Evolutionary conservation across 2,113 vertebrate species (phyloP).

Genomic region (Rhodinocichla rosea): DNA sequence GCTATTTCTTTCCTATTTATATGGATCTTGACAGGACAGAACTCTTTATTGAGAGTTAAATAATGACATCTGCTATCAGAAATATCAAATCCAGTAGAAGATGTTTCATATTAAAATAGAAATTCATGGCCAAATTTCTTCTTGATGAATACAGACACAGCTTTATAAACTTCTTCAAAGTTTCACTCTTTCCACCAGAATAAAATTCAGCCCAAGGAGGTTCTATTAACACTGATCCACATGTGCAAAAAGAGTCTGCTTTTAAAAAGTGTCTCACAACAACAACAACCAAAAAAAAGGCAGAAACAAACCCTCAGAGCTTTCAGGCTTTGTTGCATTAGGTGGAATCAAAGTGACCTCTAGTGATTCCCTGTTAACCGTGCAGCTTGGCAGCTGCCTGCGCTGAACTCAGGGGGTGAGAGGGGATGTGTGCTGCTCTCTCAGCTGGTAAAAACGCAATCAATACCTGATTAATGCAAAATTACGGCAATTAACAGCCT

Average conservation of each 20-base stretch:
- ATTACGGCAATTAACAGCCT: neutral
- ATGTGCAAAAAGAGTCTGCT: neutral
- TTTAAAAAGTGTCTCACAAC: neutral
- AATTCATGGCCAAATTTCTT: conserved; percentile 22
- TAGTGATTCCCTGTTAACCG: conserved; percentile 29
- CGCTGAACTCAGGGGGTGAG: neutral
- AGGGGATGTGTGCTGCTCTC: neutral
- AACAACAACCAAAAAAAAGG: neutral
- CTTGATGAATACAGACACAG: neutral
- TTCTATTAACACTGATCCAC: neutral
- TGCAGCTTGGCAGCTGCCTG: neutral
- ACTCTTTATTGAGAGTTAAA: conserved; percentile 21
- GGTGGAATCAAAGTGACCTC: conserved; percentile 68
- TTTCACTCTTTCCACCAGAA: neutral
- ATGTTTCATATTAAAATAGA: conserved; percentile 50
- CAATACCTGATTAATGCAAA: neutral
- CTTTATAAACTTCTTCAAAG: conserved; percentile 28
- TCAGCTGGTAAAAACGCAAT: neutral
- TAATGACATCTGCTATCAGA: conserved; percentile 43
- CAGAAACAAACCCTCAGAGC: neutral
- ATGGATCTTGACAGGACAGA: neutral
- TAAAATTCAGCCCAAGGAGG: neutral
- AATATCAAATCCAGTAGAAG: conserved; percentile 8
- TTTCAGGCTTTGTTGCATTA: neutral
- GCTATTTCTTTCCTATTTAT: neutral